phyloP scores from a whole-genome alignment of 2,113 vertebrate genomes.

The Chrysemys picta region DNA sequence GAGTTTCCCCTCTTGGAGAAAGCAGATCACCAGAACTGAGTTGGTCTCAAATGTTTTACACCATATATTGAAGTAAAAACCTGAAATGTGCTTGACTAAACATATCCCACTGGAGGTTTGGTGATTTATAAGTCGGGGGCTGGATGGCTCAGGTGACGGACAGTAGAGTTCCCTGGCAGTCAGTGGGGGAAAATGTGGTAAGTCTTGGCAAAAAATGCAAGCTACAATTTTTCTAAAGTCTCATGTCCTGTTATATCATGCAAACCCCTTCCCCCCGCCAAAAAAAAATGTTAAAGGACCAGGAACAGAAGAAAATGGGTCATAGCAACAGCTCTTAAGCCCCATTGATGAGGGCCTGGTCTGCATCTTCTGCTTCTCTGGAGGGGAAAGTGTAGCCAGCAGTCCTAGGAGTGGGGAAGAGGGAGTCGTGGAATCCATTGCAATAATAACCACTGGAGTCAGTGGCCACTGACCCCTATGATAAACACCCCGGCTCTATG shows the following conservation, averaged over 20 bases:
- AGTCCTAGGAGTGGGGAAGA: neutral
- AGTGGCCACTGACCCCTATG: neutral
- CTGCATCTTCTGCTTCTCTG: fast-evolving
- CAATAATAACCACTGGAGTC: neutral
- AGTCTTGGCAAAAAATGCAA: fast-evolving
- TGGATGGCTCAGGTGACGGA: fast-evolving
- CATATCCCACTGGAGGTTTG: neutral
- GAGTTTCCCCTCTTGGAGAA: fast-evolving
- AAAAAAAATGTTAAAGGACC: neutral
- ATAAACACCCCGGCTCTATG: fast-evolving
- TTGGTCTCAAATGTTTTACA: neutral
- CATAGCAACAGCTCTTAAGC: neutral
- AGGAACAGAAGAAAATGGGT: neutral
- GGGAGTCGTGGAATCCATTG: neutral
- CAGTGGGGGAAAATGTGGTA: neutral
- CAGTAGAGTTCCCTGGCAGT: neutral
- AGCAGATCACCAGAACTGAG: neutral
- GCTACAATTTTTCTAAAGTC: neutral
- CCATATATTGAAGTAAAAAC: neutral
- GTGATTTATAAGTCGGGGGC: fast-evolving
- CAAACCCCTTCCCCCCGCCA: neutral
- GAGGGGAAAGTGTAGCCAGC: fast-evolving
- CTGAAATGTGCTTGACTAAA: neutral
- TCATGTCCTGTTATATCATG: neutral
- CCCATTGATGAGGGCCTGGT: neutral